Evolutionary conservation across 30 jellyfish, hydroid and myxozoan genomes (phyloP), one percentile per base, ranked within the genome.

Genomic region (Chironex yamaguchii): DNA sequence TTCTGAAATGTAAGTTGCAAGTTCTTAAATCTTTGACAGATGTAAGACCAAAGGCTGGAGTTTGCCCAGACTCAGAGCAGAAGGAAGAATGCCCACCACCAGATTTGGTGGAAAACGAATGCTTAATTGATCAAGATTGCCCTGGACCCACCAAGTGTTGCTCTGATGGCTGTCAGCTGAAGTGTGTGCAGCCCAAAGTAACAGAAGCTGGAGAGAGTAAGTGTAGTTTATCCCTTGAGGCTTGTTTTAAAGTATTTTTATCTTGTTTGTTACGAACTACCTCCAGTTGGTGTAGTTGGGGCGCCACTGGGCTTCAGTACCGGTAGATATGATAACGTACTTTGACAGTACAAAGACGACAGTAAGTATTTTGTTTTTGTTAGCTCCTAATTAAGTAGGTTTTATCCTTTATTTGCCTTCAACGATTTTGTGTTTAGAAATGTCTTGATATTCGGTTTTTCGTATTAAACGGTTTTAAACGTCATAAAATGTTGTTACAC

Each of bases 71-170:
- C 27, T 22, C 31, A 26, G 34, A 0, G 14, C 25, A 48, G 23
- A 36, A 27, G 20, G 90, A 62, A 42, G 97, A 92, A 52, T 92
- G 98, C 51, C 89, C 88, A 6, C 85, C 95, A 26, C 76, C 27
- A 28, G 62, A 28, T 21, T 36, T 27, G 3, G 34, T 80, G 29
- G 33, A 36, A 13, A 58, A 81, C 34, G 89, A 42, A 23, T 94
- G 99, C 71, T 77, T 94, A 6, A 30, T 85, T 36, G 99, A 94
- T 49, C 25, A 73, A 0, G 93, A 94, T 17, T 94, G 99, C 50
- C 63, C 73, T 2, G 93, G 82, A 21, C 81, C 84, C 50, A 48
- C n/a, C 84, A 89, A 94, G 36, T 94, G 99, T 67, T 94, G 99
- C 65, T 62, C 97, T 1, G 81, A 80, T 48, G 99, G 97, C 1